These are phyloP conservation scores for Chaunax sp. DNA, from an alignment of 2,797 vertebrate species.

Conservation along the genomic window DNA sequence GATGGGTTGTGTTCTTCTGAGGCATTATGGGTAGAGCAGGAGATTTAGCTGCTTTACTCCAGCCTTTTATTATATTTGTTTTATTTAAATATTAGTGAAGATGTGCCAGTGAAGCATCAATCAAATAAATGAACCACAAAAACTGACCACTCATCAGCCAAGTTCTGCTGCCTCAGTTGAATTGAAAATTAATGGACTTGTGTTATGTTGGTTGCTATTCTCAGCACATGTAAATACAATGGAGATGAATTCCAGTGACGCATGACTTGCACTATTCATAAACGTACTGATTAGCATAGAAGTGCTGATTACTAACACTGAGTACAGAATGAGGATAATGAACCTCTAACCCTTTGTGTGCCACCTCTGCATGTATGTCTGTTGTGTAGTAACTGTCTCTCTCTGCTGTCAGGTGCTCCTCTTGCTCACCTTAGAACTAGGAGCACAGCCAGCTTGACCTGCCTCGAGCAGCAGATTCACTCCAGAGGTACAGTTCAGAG, in stretches of 20 bases:
- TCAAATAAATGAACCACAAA: background rate
- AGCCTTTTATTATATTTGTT: background rate
- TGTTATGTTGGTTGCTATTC: background rate
- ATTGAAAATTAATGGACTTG: background rate
- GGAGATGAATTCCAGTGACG: slow-evolving; percentile 2
- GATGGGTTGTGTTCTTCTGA: background rate
- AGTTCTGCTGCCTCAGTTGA: background rate
- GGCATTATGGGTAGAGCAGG: no score
- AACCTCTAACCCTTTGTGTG: slow-evolving; percentile 61
- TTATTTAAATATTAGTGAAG: background rate
- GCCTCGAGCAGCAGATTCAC: slow-evolving; percentile 95
- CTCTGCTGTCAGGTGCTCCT: slow-evolving; percentile 95
- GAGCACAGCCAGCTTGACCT: slow-evolving; percentile 97
- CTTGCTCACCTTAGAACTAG: slow-evolving; percentile 99
- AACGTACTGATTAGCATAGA: slow-evolving; percentile 1
- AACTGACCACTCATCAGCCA: slow-evolving; percentile 10
- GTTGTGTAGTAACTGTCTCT: slow-evolving; percentile 86
- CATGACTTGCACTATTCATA: slow-evolving; percentile 11
- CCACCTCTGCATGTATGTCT: slow-evolving; percentile 51
- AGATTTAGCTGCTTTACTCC: no score
- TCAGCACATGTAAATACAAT: background rate
- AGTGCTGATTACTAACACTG: no score
- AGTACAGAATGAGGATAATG: slow-evolving; percentile 22
- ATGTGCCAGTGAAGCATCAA: background rate
- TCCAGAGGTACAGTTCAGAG: slow-evolving; percentile 94